Evolutionary conservation across 2,888 invertebrate genomes (phyloP), one percentile per base, ranked within the genome.

Genomic region (Entomobrya multifasciata): DNA sequence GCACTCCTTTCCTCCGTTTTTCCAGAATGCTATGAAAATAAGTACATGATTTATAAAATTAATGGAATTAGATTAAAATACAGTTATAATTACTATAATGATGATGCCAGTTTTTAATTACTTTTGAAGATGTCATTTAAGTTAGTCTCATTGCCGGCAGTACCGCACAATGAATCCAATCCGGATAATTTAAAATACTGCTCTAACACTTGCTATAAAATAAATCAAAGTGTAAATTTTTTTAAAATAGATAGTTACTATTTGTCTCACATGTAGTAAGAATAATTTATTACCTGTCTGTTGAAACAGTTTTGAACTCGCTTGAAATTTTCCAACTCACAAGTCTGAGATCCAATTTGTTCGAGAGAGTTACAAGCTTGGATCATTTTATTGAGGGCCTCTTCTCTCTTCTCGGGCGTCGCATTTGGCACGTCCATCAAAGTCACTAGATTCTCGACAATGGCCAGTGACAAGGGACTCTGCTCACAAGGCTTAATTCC

Each of bases 341-440:
- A 82, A 0, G 82, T 74, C 20, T 82, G 82, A 74, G 72, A 72
- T 74, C 41, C 82, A 30, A 82, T 74, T 55, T 82, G 82, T 22
- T 82, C 82, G 8, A 82, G 47, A 41, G 82, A 82, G 30, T 82
- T 82, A 25, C 82, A 82, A 57, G 82, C 82, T 36, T 82, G 82
- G 20, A 25, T 55, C 57, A 82, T 82, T 74, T 49, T 82, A 30
- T 74, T 74, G 8, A 82, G 44, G 36, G 82, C 82, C 1, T 57
- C 74, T 1, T 82, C 82, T 13, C 82, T 11, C 20, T 82, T 82
- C 60, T 82, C 60, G 13, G n/a, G 49, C 6, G 25, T 47, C n/a
- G 74, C 82, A 36, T 62, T 82, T 72, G 82, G 82, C 72, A 82
- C 82, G 36, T 82, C 74, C 47, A 82, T 17, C 47, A 82, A 41